Base-by-base conservation (phyloP, 2,113 vertebrate species). In the Alaudala cheleensis region DNA sequence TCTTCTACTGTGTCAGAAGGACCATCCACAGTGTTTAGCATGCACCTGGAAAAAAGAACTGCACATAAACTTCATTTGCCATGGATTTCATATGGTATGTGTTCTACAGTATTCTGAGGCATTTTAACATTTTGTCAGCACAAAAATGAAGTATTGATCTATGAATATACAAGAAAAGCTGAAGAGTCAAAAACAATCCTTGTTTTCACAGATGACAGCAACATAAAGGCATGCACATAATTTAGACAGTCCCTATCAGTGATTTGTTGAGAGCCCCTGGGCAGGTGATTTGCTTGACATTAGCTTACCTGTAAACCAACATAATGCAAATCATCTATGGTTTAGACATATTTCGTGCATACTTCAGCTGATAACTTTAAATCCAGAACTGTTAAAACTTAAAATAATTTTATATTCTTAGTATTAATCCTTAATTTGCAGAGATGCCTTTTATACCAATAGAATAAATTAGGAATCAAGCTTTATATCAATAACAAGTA, bases 11-110 rank as follows among this genome's bases (percentile, higher is more conserved):
- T 92, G 69, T 99, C 99, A 5, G 98, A 98, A 11, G 99, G 99
- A 18, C 99, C 99, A 70, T 99, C 99, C 6, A 99, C 98, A 7
- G 99, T 99, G 96, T 99, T 99, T 79, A 99, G 98, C 99, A 99
- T 99, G 93, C 99, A 99, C 95, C 99, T 99, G 96, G n/a, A 86
- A 93, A 54, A 95, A 86, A 88, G 19, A 76, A 14, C 44, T 53
- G 40, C 57, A 87, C 22, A 37, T 89, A 61, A 94, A 90, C 57
- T 65, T 37, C 50, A 72, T 66, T 50, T 85, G 53, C 66, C 39
- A 0, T 66, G 73, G 53, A 92, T 76, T 94, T 95, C 5, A 12
- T 50, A 23, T 6, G 16, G 44, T 22, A 47, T 40, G 4, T 31
- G 5, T 37, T 65, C n/a, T 19, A 44, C 11, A 25, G 22, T 34